Evolutionary conservation across 2,797 vertebrate genomes (phyloP), one percentile per base, ranked within the genome.

Genomic region (Pitangus sulphuratus): DNA sequence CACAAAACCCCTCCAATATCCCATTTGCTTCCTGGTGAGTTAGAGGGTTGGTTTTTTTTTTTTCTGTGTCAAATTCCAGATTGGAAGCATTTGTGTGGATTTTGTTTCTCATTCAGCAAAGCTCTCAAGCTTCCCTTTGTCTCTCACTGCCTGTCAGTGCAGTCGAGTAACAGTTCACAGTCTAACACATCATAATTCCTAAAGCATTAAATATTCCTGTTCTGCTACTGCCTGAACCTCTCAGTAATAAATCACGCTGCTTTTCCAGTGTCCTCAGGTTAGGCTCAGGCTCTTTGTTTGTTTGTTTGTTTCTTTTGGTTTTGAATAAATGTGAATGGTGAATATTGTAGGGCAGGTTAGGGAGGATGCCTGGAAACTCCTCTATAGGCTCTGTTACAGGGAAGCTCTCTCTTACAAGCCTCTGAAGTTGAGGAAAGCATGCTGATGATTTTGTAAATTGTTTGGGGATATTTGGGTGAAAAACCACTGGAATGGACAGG

Each of bases 101-200:
- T 87, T 76, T 48, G 15, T 78, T 79, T 42, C 9, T 33, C 39
- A 11, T 21, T 90, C 91, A 83, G 60, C 79, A 57, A 57, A 45
- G 66, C 87, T 91, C 30, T 93, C 66, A 20, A 57, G 71, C 58
- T 90, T 56, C 53, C 40, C 56, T 96, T 91, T 87, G 78, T 92
- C 71, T 91, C 40, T 70, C 31, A 4, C 53, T 83, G 48, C 14
- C 57, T 95, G 65, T 85, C 53, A 70, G 64, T 56, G 12, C 56
- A 72, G 80, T 25, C 12, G 47, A 62, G 25, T 47, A 62, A 37
- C 62, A 79, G 50, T 71, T 84, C 79, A 15, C 42, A 78, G 54
- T 13, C 28, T 35, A 9, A 26, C 53, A 62, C 1, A 0, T 51
- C 68, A 35, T 25, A 48, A 88, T 87, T 96, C 85, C 83, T 45